Evolutionary conservation across 2,113 vertebrate species (phyloP).

Genomic region (Dromaius novaehollandiae): DNA sequence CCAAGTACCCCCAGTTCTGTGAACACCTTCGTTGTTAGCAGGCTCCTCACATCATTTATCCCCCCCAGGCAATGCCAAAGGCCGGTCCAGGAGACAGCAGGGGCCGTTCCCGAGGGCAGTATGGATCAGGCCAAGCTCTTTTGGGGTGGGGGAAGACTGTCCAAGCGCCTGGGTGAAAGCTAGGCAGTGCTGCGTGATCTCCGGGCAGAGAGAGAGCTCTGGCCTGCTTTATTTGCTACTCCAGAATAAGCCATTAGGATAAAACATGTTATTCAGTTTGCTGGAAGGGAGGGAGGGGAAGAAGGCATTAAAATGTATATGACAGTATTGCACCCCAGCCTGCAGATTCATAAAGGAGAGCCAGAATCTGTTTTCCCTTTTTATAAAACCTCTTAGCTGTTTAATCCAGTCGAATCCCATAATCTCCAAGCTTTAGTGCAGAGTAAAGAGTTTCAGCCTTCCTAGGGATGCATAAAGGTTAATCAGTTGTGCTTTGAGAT

Average conservation of each 20-base stretch:
- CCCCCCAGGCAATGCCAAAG: accelerated
- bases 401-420: neutral
- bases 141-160: too few species aligned
- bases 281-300: neutral
- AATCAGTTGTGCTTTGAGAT: neutral
- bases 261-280: accelerated
- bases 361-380: neutral
- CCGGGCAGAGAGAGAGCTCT: neutral
- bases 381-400: neutral
- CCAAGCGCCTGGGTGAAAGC: neutral
- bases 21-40: accelerated
- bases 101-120: neutral
- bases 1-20: neutral
- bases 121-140: too few species aligned
- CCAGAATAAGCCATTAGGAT: neutral
- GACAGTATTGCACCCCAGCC: neutral
- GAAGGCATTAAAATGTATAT: neutral
- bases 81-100: accelerated
- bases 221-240: neutral
- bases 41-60: accelerated
- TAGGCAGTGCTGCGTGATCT: accelerated
- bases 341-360: accelerated
- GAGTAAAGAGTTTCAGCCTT: neutral
- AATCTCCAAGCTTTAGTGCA: neutral
- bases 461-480: neutral